A percentile compares a stretch with the other conserved stretches of the same genome.
Conservation (phyloP, 2,113 vertebrate genomes). For the Pogonocichla stellata region DNA sequence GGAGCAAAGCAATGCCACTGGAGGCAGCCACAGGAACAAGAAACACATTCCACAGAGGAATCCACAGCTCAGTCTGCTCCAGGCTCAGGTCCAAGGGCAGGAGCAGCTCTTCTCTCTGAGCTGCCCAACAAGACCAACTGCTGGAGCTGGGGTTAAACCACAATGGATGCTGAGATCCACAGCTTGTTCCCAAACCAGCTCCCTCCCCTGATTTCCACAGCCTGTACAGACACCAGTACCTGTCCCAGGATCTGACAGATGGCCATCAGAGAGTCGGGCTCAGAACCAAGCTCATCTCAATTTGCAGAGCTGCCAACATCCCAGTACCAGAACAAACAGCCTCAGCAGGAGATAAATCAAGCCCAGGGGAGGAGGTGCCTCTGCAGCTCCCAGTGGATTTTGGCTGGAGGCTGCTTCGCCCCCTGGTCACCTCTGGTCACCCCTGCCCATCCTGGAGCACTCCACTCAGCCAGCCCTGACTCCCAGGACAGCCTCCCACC, state of each 20-base stretch:
- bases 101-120: neutral
- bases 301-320: constrained; percentile 53
- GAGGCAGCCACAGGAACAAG: neutral
- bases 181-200: neutral
- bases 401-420: neutral
- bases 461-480: neutral
- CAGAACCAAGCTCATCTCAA: constrained; percentile 57
- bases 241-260: constrained; percentile 56
- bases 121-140: accelerated
- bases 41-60: neutral
- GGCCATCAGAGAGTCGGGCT: constrained; percentile 36
- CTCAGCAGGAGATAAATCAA: constrained; percentile 51
- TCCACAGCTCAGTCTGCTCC: neutral
- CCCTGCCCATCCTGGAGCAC: neutral
- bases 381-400: accelerated
- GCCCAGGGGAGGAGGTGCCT: neutral
- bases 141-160: neutral
- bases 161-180: accelerated
- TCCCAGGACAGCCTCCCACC: neutral
- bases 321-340: constrained; percentile 61
- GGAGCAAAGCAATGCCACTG: neutral
- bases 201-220: constrained; percentile 11
- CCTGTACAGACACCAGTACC: constrained; percentile 47
- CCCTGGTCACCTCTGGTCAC: neutral
- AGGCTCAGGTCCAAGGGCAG: neutral